Conservation (phyloP, 2,113 vertebrate species). For the Lophochroa leadbeateri region DNA sequence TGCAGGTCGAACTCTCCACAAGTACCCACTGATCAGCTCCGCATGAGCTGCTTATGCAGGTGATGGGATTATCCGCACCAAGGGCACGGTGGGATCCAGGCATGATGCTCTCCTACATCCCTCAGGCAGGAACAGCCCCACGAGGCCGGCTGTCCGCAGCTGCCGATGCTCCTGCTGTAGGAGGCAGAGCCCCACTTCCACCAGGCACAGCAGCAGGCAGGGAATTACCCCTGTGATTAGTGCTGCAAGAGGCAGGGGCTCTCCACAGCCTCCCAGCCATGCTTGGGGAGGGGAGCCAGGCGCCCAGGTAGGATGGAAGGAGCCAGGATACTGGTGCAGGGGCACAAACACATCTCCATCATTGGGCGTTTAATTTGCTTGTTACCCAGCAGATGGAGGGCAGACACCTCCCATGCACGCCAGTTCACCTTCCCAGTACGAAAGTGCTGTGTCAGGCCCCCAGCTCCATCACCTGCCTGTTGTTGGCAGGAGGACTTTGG, state of each 20-base stretch:
- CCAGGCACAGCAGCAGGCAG: no score
- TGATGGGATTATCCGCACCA: not conserved
- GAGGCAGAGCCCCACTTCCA: no score
- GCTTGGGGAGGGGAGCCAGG: no score
- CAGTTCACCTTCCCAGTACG: not conserved
- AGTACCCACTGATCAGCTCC: not conserved
- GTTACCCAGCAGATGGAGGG: not conserved
- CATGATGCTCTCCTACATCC: accelerated
- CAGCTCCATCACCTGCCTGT: not conserved
- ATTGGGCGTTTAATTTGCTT: not conserved
- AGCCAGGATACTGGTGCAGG: no score
- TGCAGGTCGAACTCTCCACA: accelerated
- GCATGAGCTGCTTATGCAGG: accelerated
- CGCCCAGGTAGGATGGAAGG: no score
- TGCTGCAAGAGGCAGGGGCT: no score
- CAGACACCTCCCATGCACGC: not conserved
- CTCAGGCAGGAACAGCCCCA: not conserved
- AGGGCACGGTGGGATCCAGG: not conserved
- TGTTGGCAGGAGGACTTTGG: not conserved
- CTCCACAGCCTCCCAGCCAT: no score
- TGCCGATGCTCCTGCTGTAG: no score
- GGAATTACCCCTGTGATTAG: no score
- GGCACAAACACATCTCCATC: not conserved
- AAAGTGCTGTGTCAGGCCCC: not conserved
- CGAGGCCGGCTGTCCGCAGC: no score